Evolutionary conservation across 2,888 invertebrate genomes (phyloP), one percentile per base, ranked within the genome.

Genomic region (Bursaphelenchus okinawaensis): DNA sequence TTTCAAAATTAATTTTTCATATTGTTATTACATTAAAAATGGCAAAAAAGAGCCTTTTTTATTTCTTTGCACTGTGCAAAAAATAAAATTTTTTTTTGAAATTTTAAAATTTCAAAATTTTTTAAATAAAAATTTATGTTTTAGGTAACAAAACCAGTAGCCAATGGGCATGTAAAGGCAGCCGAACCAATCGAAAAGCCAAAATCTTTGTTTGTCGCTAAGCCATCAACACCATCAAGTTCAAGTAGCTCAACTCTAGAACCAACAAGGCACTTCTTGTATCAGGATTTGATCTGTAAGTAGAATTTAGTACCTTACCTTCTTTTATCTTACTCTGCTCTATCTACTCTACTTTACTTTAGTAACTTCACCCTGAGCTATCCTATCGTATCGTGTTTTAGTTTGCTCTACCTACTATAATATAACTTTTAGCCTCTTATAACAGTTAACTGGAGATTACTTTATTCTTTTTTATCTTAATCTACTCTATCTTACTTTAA

Each of bases 221-320:
- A 50, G 22, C 12, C 68, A 0, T 55, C 67, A 12, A 27, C 50
- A 23, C 68, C 68, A 20, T 55, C 68, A 4, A 23, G 20, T 55
- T 40, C 40, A 19, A 55, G 26, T 31, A 27, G 28, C 50, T 55
- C 12, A 20, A 40, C 57, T 8, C 51, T 55, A 12, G 79, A 76
- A 28, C 75, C 73, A 0, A 63, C 68, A 0, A 65, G 73, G 7
- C 76, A 76, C 62, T 82, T 72, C 63, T 68, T 81, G 31, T 81
- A 72, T 57, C 77, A 77, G 60, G 80, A 81, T 51, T 60, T 81
- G 23, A 73, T 81, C 7, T 66, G 79, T 79, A 58, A 64, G 74
- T 22, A n/a, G n/a, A n/a, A n/a, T n/a, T n/a, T n/a, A n/a, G n/a
- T n/a, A n/a, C n/a, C n/a, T n/a, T n/a, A n/a, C n/a, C n/a, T n/a